Evolutionary conservation across 2,797 vertebrate genomes (phyloP).

Genomic region (Lagorchestes hirsutus): DNA sequence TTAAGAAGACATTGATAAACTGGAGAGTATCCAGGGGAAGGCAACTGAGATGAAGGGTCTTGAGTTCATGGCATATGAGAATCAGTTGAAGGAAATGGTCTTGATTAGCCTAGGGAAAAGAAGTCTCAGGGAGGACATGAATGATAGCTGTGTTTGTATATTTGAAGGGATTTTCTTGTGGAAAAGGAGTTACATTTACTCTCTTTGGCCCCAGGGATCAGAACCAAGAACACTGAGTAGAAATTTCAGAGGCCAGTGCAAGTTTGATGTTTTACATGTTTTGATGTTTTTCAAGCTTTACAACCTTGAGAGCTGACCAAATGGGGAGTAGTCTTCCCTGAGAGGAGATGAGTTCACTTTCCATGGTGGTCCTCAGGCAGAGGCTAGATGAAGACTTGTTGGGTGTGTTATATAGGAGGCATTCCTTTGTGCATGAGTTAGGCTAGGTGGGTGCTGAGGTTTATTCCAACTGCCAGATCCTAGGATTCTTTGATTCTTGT

Average conservation of each 20-base stretch:
- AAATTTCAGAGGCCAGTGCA: background rate
- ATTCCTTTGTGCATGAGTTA: background rate
- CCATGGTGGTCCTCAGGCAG: background rate
- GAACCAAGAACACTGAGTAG: background rate
- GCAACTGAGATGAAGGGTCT: background rate
- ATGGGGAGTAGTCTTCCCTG: background rate
- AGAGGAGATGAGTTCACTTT: background rate
- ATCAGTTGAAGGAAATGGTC: background rate
- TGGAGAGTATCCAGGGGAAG: background rate
- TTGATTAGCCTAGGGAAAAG: background rate
- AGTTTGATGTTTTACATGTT: background rate
- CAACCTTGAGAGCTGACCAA: background rate
- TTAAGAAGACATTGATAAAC: background rate
- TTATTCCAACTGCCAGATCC: background rate
- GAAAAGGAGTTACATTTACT: background rate
- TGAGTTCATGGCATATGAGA: background rate
- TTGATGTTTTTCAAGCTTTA: background rate
- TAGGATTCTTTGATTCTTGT: slow-evolving; percentile 7
- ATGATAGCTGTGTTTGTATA: background rate
- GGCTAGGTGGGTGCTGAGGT: background rate
- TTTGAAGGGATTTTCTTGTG: background rate
- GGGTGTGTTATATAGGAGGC: background rate
- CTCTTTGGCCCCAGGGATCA: background rate
- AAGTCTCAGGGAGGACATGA: background rate
- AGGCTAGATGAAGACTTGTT: background rate